Evolutionary conservation across 2,888 invertebrate genomes (phyloP).

Genomic region (Synanthedon myopaeformis): DNA sequence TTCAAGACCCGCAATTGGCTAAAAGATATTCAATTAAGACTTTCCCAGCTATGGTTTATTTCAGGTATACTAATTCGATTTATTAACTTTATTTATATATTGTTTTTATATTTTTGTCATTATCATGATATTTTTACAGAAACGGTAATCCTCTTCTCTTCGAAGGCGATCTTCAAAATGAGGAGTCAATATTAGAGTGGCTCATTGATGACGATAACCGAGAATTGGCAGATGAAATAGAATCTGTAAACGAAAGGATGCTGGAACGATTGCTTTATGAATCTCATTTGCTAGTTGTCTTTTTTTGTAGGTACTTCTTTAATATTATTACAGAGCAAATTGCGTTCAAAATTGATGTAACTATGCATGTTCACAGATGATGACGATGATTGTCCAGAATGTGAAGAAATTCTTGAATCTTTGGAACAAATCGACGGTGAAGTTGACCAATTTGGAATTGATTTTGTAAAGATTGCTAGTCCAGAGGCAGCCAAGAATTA

Average conservation of each 20-base stretch:
- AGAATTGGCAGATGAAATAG: conserved; percentile 93
- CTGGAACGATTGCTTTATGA: conserved; percentile 85
- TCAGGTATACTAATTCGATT: conserved; percentile 67
- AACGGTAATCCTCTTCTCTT: conserved; percentile 90
- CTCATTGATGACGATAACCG: conserved; percentile 92
- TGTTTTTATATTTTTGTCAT: neutral
- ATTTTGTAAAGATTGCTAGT: conserved; percentile 92
- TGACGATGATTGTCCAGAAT: conserved; percentile 91
- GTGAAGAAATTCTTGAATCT: conserved; percentile 89
- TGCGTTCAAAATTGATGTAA: neutral
- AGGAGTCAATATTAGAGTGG: conserved; percentile 93
- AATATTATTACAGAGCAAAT: neutral
- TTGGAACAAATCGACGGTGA: conserved; percentile 96
- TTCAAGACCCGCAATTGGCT: conserved; percentile 90
- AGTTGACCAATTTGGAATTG: conserved; percentile 92
- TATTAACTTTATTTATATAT: too few relatives aligned
- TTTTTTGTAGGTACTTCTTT: conserved; percentile 79
- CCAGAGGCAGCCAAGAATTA: conserved; percentile 84
- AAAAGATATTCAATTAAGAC: conserved; percentile 95
- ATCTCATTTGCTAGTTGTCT: conserved; percentile 89
- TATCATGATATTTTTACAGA: conserved; percentile 55
- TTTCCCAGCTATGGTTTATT: conserved; percentile 92
- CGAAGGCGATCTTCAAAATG: conserved; percentile 93
- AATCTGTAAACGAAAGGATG: conserved; percentile 92
- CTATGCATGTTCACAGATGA: conserved; percentile 58